These are phyloP conservation scores for Progne subis DNA, from an alignment of 2,113 vertebrate genomes.

Conservation along the genomic window DNA sequence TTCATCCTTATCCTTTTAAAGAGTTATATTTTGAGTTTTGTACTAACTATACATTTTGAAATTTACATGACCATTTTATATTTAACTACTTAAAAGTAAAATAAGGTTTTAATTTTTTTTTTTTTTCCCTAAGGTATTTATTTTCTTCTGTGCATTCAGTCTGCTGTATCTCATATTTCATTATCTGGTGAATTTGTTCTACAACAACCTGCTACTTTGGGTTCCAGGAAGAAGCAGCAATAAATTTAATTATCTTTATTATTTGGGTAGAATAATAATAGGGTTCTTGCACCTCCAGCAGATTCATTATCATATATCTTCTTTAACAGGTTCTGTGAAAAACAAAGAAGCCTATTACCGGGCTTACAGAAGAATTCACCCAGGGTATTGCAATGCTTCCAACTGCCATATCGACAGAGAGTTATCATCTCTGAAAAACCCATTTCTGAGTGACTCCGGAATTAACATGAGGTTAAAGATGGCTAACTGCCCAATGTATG, in stretches of 20 bases:
- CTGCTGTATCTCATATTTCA: neutral
- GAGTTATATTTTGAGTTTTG: neutral
- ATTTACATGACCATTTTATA: neutral
- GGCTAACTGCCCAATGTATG: conserved; percentile 59
- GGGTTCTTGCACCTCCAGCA: neutral
- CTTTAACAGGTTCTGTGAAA: conserved; percentile 60
- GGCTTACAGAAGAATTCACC: conserved; percentile 62
- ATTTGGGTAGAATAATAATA: neutral
- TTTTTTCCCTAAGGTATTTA: neutral
- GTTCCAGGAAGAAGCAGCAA: neutral
- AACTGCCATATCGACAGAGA: conserved; percentile 66
- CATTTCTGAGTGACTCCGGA: conserved; percentile 51
- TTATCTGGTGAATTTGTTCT: neutral
- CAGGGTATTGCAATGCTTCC: conserved; percentile 57
- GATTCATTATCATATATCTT: neutral
- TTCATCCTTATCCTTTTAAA: neutral
- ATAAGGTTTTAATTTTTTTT: neutral
- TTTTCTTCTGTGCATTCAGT: neutral
- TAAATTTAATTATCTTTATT: neutral
- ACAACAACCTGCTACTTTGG: neutral
- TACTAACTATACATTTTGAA: neutral
- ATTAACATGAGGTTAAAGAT: conserved; percentile 62
- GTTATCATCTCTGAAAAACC: conserved; percentile 41
- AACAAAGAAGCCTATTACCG: conserved; percentile 60
- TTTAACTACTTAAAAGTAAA: neutral